phyloP scores from a whole-genome alignment of 2,888 invertebrate species.

The Auanema freiburgensis region DNA sequence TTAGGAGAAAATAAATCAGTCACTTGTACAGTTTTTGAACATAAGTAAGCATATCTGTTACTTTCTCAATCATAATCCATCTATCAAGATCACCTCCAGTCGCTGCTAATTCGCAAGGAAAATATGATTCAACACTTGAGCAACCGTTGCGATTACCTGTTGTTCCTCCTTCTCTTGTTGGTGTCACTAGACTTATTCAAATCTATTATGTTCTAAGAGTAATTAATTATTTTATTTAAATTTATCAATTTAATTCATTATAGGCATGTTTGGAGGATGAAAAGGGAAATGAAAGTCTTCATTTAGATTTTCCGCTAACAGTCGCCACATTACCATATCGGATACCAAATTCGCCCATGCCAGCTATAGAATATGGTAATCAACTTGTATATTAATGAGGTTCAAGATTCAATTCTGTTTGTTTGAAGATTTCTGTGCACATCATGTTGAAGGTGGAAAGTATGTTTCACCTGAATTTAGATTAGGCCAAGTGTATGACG shows the following conservation, averaged over 20 bases:
- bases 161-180: conserved; percentile 77
- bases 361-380: conserved; percentile 59
- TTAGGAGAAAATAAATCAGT: conserved; percentile 76
- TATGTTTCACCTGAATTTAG: conserved; percentile 80
- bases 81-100: conserved; percentile 49
- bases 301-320: conserved; percentile 77
- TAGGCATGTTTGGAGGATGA: conserved; percentile 76
- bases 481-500: conserved; percentile 73
- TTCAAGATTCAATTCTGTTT: conserved; percentile 3
- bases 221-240: conserved; percentile 19
- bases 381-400: background rate
- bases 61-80: background rate
- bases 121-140: conserved; percentile 70
- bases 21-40: conserved; percentile 75
- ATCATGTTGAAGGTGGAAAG: conserved; percentile 78
- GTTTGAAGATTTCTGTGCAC: conserved; percentile 73
- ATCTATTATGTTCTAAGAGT: conserved; percentile 78
- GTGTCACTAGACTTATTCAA: conserved; percentile 75
- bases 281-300: conserved; percentile 75
- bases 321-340: conserved; percentile 76
- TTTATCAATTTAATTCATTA: conserved; percentile 21
- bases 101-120: conserved; percentile 66
- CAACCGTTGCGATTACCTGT: conserved; percentile 75
- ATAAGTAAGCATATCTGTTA: conserved; percentile 66
- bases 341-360: conserved; percentile 65